A percentile compares a stretch with the other conserved stretches of the same genome.
phyloP scores from a whole-genome alignment of 2,113 vertebrate species.

The Mystacornis crossleyi region DNA sequence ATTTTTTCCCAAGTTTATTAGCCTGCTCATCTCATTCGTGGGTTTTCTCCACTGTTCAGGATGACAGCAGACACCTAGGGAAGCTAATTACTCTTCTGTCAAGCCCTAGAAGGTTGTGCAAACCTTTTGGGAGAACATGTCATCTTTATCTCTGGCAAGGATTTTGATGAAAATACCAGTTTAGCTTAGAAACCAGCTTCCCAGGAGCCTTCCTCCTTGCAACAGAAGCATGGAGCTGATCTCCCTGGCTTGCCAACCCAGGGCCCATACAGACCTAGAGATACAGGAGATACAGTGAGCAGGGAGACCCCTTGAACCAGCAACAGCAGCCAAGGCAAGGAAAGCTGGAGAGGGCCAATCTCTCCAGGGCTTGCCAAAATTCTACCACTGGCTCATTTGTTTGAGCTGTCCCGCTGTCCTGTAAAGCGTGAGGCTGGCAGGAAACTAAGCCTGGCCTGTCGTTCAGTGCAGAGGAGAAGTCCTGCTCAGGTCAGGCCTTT shows the following conservation, averaged over 20 bases:
- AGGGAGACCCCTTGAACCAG: background rate
- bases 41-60: background rate
- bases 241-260: background rate
- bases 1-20: background rate
- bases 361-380: background rate
- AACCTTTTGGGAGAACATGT: background rate
- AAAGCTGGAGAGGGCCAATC: background rate
- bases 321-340: background rate
- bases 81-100: background rate
- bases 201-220: background rate
- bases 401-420: background rate
- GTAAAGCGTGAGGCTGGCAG: background rate
- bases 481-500: background rate
- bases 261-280: background rate
- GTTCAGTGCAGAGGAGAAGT: background rate
- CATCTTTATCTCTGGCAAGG: background rate
- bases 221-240: background rate
- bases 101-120: background rate
- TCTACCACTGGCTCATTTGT: background rate
- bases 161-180: background rate
- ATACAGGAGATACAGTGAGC: fast-evolving
- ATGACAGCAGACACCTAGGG: background rate
- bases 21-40: background rate
- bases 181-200: background rate
- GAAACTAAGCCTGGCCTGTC: background rate